Evolutionary conservation across 2,797 vertebrate genomes (phyloP).

Genomic region (Clarias fuscus): DNA sequence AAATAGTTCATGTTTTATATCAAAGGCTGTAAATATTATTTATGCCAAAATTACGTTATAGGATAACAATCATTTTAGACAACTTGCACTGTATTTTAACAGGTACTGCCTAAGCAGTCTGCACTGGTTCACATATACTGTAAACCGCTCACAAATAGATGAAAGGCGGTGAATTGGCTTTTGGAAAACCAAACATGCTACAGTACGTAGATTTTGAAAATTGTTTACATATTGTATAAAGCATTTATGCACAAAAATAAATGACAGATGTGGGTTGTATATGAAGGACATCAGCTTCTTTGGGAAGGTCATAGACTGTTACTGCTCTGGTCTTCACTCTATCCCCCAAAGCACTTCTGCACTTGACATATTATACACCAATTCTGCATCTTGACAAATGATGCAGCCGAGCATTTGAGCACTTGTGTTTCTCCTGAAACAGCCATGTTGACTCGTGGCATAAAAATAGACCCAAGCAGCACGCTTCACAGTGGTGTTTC

Average conservation of each 20-base stretch:
- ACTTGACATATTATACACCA: neutral
- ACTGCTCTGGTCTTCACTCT: neutral
- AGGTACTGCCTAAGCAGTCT: neutral
- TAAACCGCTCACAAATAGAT: neutral
- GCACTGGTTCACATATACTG: neutral
- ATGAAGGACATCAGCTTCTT: neutral
- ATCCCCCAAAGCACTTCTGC: neutral
- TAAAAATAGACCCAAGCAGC: slow-evolving; percentile 70
- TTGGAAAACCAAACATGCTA: neutral
- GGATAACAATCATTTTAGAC: slow-evolving; percentile 15
- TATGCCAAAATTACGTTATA: slow-evolving; percentile 17
- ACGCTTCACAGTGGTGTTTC: slow-evolving; percentile 46
- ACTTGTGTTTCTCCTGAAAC: slow-evolving; percentile 16
- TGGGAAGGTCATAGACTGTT: slow-evolving; percentile 9
- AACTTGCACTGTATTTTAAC: slow-evolving; percentile 16
- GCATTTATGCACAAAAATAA: neutral
- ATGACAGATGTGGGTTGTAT: neutral
- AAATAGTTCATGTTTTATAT: slow-evolving; percentile 58
- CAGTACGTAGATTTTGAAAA: neutral
- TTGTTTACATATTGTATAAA: neutral
- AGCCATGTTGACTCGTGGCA: slow-evolving; percentile 45
- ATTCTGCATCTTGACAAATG: slow-evolving; percentile 47
- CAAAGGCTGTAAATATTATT: slow-evolving; percentile 49
- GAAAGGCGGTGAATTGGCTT: neutral
- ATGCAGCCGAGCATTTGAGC: slow-evolving; percentile 50